Evolutionary conservation across 1,140 invertebrate species (phyloP), one percentile per base, ranked within the genome.

Genomic region (Rhizoglyphus robini): DNA sequence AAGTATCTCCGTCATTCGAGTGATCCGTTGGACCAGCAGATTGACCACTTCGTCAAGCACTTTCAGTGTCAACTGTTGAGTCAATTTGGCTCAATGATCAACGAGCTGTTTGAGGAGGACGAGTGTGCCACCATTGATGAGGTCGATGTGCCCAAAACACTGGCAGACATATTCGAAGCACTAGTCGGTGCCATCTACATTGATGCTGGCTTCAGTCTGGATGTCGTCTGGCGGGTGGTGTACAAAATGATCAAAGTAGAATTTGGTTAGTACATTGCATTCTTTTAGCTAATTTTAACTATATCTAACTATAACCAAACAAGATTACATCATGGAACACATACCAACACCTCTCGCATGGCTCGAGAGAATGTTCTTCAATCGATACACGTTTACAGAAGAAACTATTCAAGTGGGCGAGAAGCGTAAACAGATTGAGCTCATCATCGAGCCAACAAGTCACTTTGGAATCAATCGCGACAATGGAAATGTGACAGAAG

Each of bases 151-250:
- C 95, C 95, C 0, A 97, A 97, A 81, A 84, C 85, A n/a, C 77
- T 98, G 15, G 91, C 91, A 3, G 93, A 97, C 76, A 80, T 98
- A 54, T 90, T 95, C 75, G 94, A 97, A 77, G 88, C 92, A 0
- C 72, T 95, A 0, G 85, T 88, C 59, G 94, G 91, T 5, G 94
- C 93, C 0, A 85, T 98, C 66, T 98, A 86, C 74, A 74, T 97
- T 11, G 94, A 98, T 78, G 84, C 83, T 73, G 82, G 82, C 13
- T 86, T 87, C 71, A 79, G 84, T 73, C 73, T 96, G 20, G 74
- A 83, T 11, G 77, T 76, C 3, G 86, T 90, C 0, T 98, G 94
- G 94, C 75, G 80, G 48, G 82, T 96, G 0, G 81, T 90, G 67
- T 90, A 78, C 71, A 73, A 76, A 23, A 74, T 83, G 63, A 81